Evolutionary conservation across 2,888 invertebrate genomes (phyloP), one percentile per base, ranked within the genome.

Genomic region (Deilephila elpenor): DNA sequence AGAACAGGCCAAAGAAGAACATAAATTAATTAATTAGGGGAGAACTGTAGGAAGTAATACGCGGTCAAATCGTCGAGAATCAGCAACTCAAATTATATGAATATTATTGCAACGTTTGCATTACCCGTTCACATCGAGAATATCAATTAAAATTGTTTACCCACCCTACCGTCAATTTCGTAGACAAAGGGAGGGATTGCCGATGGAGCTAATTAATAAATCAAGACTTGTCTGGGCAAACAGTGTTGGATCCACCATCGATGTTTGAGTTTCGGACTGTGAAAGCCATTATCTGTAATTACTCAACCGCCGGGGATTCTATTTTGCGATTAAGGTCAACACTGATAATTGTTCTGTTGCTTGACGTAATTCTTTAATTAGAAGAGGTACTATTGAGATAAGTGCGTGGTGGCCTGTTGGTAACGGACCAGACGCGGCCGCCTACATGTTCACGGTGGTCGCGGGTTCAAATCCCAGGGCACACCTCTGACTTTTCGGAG

Each of bases 201-300:
- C 84, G 83, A 86, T 83, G 81, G 77, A 78, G 77, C 86, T 89
- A 86, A 90, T 90, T 89, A 89, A 89, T 89, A 88, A 89, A 88
- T 88, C 87, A 89, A 82, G 87, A 84, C 82, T 75, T 85, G 90
- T 89, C 89, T 89, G 87, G 82, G 84, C 86, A 89, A 89, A 89
- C 86, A 87, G 75, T 77, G 71, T 32, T 62, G 62, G 61, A 61
- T 77, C 78, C 82, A 80, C 77, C 80, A 80, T 81, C 78, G 80
- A 80, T 85, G 79, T 86, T 86, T 86, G 84, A 84, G 80, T 83
- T 83, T 77, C 77, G 79, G 80, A 77, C 80, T 80, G 82, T 73
- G 78, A 80, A 80, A 83, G 67, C 82, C 79, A 85, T 86, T 82
- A 82, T 76, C 79, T 78, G 78, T 83, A 82, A 85, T 86, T 83